Percentiles rank a stretch among this genome's conserved stretches.
These are phyloP conservation scores for Nyctereutes procyonoides DNA, from an alignment of 2,113 vertebrate genomes.

Conservation along the genomic window DNA sequence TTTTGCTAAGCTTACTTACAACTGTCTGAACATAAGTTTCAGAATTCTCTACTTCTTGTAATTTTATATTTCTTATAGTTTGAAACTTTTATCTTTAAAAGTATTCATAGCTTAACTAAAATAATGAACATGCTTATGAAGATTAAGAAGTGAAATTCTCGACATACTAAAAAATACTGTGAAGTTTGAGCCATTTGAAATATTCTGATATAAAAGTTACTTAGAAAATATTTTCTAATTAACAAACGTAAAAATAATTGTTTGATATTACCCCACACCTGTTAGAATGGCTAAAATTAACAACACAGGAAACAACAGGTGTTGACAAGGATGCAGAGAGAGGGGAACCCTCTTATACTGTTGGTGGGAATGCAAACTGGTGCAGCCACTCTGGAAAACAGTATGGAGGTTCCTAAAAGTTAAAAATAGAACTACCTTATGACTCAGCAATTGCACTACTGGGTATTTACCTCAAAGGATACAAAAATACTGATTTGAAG, in stretches of 20 bases:
- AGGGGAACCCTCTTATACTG: neutral
- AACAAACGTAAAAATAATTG: neutral
- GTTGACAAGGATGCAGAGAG: neutral
- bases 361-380: neutral
- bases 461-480: neutral
- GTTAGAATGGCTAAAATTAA: neutral
- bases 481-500: neutral
- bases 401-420: neutral
- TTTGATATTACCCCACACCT: neutral
- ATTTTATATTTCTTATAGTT: slow-evolving; percentile 44
- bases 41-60: slow-evolving; percentile 15
- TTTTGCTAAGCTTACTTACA: neutral
- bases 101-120: neutral
- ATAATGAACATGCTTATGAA: neutral
- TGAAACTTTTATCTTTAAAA: neutral
- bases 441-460: neutral
- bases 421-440: neutral
- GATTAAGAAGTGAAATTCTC: neutral
- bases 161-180: neutral
- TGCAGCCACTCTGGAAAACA: neutral
- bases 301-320: neutral
- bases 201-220: neutral
- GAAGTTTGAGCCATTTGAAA: neutral
- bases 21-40: neutral
- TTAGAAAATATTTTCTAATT: neutral